Evolutionary conservation across 2,113 vertebrate species (phyloP).

Genomic region (Rhodinocichla rosea): DNA sequence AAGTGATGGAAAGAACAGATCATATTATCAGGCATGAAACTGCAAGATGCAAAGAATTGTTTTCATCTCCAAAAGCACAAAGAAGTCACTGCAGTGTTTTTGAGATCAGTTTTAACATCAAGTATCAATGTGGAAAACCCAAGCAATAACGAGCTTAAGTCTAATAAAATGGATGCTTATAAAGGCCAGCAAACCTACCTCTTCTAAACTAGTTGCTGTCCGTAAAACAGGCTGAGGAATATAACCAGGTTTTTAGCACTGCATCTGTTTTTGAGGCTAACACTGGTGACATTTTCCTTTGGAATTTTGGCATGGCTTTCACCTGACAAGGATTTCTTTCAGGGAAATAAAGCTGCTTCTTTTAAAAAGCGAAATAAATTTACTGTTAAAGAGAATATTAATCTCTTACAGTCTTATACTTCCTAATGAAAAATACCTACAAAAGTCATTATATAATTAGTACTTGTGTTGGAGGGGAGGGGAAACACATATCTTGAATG

Average conservation of each 20-base stretch:
- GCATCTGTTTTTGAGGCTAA: background rate
- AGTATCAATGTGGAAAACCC: background rate
- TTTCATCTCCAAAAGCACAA: background rate
- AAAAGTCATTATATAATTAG: background rate
- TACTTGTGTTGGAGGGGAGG: background rate
- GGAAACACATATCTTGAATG: accelerated
- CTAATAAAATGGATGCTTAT: background rate
- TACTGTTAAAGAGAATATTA: background rate
- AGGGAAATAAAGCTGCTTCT: background rate
- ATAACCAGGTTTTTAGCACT: background rate
- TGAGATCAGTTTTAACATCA: background rate
- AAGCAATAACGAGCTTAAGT: background rate
- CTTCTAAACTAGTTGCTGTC: background rate
- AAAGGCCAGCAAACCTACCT: background rate
- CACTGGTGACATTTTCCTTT: background rate
- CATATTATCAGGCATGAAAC: background rate
- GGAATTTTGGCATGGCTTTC: background rate
- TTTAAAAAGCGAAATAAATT: background rate
- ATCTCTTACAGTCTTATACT: background rate
- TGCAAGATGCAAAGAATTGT: background rate
- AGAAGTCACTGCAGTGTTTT: background rate
- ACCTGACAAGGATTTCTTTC: background rate
- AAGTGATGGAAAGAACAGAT: background rate
- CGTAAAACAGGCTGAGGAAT: background rate
- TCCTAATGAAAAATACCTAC: background rate